Conservation (phyloP, 2,113 vertebrate species). For the Peromyscus maniculatus region DNA sequence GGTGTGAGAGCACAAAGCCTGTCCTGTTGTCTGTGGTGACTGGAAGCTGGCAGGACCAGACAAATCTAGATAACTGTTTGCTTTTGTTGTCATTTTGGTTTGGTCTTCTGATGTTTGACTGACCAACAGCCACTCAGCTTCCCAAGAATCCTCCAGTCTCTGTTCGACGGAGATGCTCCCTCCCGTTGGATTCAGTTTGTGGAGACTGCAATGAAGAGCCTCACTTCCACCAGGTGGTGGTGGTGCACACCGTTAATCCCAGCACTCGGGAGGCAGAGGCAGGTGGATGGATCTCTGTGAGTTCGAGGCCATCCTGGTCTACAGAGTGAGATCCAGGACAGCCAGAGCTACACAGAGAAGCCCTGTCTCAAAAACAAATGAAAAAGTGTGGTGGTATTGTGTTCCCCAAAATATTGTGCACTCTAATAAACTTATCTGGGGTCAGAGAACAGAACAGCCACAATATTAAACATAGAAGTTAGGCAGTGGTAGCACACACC, state of each 20-base stretch:
- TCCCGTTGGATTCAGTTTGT: background rate
- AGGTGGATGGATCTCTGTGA: background rate
- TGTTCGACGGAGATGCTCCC: conserved; percentile 50
- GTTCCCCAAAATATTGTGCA: no score
- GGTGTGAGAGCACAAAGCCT: background rate
- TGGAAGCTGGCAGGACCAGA: background rate
- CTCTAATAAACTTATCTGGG: no score
- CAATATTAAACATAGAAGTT: no score
- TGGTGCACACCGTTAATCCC: background rate
- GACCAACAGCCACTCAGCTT: conserved; percentile 25
- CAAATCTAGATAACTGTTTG: conserved; percentile 37
- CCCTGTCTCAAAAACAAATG: background rate
- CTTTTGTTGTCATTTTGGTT: background rate
- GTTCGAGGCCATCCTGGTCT: background rate
- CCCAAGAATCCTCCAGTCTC: background rate
- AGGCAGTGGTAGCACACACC: no score
- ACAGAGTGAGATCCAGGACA: background rate
- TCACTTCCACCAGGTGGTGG: no score
- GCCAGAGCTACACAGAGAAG: background rate
- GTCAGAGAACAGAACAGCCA: no score
- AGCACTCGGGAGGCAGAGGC: background rate
- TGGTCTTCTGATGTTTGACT: conserved; percentile 8
- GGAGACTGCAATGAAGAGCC: background rate
- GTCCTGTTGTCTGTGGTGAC: background rate
- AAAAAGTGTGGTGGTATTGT: no score